Base-by-base conservation (phyloP, 2,888 invertebrate species). In the Drosophila mercatorum region DNA sequence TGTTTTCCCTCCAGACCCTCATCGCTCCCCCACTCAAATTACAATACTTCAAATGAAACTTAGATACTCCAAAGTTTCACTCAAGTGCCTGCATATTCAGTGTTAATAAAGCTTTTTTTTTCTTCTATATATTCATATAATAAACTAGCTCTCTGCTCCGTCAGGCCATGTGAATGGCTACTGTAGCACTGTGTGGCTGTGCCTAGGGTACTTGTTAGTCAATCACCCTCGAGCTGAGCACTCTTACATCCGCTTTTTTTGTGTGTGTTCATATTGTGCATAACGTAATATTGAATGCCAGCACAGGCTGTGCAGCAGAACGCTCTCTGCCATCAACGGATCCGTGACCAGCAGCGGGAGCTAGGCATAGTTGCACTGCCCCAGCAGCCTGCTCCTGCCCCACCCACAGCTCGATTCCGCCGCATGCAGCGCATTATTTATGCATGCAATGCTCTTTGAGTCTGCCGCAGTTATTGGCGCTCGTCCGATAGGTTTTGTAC, bases 381-480 rank as follows among this genome's bases (percentile, higher is more conserved):
- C n/a, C 38, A 10, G 34, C 34, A 22, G 22, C 8, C 41, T 4
- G 17, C 8, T 10, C 44, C 31, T 0, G 7, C 49, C 12, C 26
- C 41, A 5, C 53, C 47, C 43, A 14, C 53, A n/a, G n/a, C 10
- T 44, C 62, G 6, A 28, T 41, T 8, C 40, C 65, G 47, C 41
- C 28, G 56, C 73, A 73, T 44, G 34, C 57, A 68, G 70, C 75
- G 78, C 80, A 88, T 86, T 86, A 86, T 86, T 88, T 86, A 86
- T 86, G 88, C 86, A 88, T 88, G 86, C 86, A 83, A 81, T 80
- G 83, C 86, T 83, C 81, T 88, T 86, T 86, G 86, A 88, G 86
- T 88, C 85, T 88, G 80, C 85, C 78, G 88, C 85, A 80, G 83
- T 83, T 85, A 86, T 88, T 83, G 84, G 60, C 80, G 71, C 73